Base-by-base conservation (phyloP, 1,140 invertebrate genomes). In the Atopsyche davidsoni region DNA sequence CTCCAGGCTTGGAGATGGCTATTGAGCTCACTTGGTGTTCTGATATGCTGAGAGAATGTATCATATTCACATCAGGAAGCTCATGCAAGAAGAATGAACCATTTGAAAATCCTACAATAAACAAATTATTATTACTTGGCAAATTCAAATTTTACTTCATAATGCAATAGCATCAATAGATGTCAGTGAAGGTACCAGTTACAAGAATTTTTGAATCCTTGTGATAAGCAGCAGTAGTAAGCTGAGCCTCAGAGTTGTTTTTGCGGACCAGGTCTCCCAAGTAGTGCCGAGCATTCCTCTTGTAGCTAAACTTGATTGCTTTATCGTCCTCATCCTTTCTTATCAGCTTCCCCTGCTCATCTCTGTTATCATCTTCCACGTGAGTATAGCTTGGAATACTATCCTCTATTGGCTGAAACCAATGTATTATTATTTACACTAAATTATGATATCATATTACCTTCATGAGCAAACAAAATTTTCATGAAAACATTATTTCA, bases 61-160 rank as follows among this genome's bases (percentile, higher is more conserved):
- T 92, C 45, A 94, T 70, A 64, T 85, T 94, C 17, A 92, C 87
- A 28, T 93, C 89, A 4, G 94, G 93, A 72, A 97, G 79, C 68
- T 97, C 92, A 60, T 96, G 88, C 1, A 98, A 73, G 61, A 88
- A 86, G 71, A 98, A 97, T 11, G 80, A 70, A 68, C 67, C 57
- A 24, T 47, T 56, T 10, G 57, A 56, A 44, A 59, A 59, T 34
- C 57, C 57, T 59, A 18, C 43, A 55, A 57, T 25, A 40, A 40
- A 36, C 18, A 10, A 7, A 22, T 36, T 13, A 9, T 44, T 4
- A 10, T 6, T 41, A 24, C 22, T 7, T 22, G 11, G 19, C 6
- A 22, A 22, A 41, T 17, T 45, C 11, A 38, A 23, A 35, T 36
- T 39, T n/a, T 47, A n/a, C 11, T 13, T 3, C 22, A 18, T 11